Evolutionary conservation across 2,113 vertebrate genomes (phyloP).

Genomic region (Sander lucioperca): DNA sequence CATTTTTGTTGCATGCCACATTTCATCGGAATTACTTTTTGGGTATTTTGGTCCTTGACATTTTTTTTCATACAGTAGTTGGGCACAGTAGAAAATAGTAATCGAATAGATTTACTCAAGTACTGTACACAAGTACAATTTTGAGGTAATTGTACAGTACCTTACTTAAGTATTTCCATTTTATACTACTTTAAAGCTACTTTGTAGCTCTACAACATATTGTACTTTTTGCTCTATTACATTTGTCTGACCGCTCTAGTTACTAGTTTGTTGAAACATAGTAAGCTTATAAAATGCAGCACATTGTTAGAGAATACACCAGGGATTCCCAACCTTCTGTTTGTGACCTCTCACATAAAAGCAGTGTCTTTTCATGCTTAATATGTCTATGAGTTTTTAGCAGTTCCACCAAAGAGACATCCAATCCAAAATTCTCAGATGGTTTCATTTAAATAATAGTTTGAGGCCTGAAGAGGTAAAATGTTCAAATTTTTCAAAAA

Average conservation of each 20-base stretch:
- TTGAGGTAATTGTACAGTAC: not conserved
- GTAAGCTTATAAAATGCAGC: not conserved
- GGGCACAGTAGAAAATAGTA: not conserved
- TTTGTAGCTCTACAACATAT: not conserved
- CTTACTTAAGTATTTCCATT: not conserved
- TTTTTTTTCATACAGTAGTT: not conserved
- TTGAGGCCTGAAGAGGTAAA: not conserved
- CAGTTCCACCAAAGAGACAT: not conserved
- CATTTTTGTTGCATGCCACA: not conserved
- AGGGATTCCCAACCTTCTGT: not conserved
- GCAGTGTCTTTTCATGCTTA: not conserved
- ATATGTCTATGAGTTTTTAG: not conserved
- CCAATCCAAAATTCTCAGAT: too few relatives aligned
- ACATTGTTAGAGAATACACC: not conserved
- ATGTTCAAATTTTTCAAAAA: not conserved
- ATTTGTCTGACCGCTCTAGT: not conserved
- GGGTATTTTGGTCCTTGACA: not conserved
- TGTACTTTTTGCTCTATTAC: not conserved
- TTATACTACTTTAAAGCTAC: not conserved
- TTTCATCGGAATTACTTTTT: not conserved
- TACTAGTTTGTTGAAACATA: too few relatives aligned
- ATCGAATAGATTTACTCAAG: not conserved
- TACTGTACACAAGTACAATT: not conserved
- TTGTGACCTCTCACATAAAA: not conserved
- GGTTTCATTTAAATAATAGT: not conserved